Evolutionary conservation across 2,113 vertebrate species (phyloP).

Genomic region (Mesoclemmys tuberculata): DNA sequence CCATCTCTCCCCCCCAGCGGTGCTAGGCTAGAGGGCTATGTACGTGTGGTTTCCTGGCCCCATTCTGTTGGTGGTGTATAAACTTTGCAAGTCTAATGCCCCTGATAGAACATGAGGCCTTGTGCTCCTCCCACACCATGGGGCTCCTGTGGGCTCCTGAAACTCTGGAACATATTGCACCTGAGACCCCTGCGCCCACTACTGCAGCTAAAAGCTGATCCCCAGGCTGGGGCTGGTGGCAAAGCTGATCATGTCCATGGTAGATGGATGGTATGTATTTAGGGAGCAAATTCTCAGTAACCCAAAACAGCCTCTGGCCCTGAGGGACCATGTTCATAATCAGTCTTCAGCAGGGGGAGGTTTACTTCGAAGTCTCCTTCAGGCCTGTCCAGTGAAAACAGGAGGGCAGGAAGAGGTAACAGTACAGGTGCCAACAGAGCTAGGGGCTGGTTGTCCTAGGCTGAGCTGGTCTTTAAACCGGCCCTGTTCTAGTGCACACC

Average conservation of each 20-base stretch:
- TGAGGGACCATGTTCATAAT: not conserved
- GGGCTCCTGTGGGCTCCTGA: not conserved
- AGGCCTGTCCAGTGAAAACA: not conserved
- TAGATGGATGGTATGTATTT: not conserved
- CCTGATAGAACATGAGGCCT: not conserved
- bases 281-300: not conserved
- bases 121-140: not conserved
- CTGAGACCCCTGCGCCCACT: no score
- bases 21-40: not conserved
- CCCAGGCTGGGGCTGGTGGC: not conserved
- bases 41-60: not conserved
- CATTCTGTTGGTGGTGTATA: not conserved
- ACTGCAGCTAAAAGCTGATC: no score
- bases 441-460: not conserved
- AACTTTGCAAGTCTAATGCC: no score
- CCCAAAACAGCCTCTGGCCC: no score
- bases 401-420: not conserved
- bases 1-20: not conserved
- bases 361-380: not conserved
- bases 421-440: not conserved
- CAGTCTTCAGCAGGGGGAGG: not conserved
- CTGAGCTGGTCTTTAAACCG: not conserved
- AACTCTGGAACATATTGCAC: not conserved
- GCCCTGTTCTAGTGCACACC: no score
- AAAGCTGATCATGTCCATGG: no score